Base-by-base conservation (phyloP, 2,113 vertebrate species). In the Hypanus sabinus region DNA sequence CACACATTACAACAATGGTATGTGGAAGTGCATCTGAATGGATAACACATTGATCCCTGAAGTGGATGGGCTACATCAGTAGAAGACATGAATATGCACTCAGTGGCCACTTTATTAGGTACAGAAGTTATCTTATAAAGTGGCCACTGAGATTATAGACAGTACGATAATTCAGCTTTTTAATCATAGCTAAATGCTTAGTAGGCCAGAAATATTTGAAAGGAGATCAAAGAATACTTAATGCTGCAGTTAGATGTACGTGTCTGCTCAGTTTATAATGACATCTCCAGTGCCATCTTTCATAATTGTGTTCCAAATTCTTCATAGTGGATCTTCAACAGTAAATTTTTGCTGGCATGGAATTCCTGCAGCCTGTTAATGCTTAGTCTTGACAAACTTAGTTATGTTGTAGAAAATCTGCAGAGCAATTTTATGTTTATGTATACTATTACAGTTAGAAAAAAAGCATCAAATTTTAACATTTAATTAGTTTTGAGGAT, bases 291-390 rank as follows among this genome's bases (percentile, higher is more conserved):
- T 16, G 16, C 33, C 30, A 68, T 62, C 33, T 36, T 68, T 20
- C 16, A 0, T 91, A 68, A 36, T 36, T n/a, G n/a, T 24, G 30
- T 68, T n/a, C 68, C 27, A 62, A 33, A 68, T 91, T 30, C 11
- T 68, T 90, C 62, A 33, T 90, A 5, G 87, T 68, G 30, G 62
- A 91, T n/a, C 1, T 91, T 65, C n/a, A 10, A 91, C 30, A 91
- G 6, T 65, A 91, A 87, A 20, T 33, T 91, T 33, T 68, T 68
- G 65, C 87, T 91, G 22, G 68, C 60, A 91, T 91, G 62, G 62
- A 91, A 91, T 91, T 91, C 46, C 60, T 46, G 16, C 83, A 60
- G 30, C 22, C 60, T 91, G 87, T 91, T 91, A 24, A 91, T 30
- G 60, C 33, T 11, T 33, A 20, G 65, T 91, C 87, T 91, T 91